Evolutionary conservation across 1,140 invertebrate species (phyloP).

Genomic region (Dolichoris vasculosae): DNA sequence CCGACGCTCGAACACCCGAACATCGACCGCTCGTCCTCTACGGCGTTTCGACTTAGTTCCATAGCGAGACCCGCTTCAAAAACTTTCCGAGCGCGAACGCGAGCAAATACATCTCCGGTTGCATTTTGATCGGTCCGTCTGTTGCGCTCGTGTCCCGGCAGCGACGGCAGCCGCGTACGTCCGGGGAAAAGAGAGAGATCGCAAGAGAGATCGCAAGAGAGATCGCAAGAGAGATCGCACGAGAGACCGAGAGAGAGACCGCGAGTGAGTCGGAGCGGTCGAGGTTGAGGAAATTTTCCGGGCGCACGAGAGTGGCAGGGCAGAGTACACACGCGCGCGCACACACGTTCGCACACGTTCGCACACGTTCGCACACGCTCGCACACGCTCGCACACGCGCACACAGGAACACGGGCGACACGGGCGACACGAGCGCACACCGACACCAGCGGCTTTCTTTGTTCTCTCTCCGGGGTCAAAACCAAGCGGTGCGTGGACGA

Average conservation of each 20-base stretch:
- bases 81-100: too few relatives aligned
- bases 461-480: slow-evolving; percentile 6
- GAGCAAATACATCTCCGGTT: too few relatives aligned
- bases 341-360: not conserved
- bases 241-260: slow-evolving; percentile 10
- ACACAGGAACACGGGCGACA: too few relatives aligned
- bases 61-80: not conserved
- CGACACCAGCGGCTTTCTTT: slow-evolving; percentile 23
- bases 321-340: not conserved
- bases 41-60: slow-evolving; percentile 23
- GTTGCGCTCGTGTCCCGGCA: not conserved
- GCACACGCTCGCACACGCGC: not conserved
- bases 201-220: too few relatives aligned
- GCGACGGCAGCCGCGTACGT: not conserved
- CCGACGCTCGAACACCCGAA: not conserved
- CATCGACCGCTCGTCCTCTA: not conserved
- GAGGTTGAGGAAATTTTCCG: slow-evolving; percentile 6
- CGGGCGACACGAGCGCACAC: not conserved
- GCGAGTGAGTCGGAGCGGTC: not conserved
- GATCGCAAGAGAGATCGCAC: too few relatives aligned
- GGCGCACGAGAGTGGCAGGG: slow-evolving; percentile 1
- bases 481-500: not conserved
- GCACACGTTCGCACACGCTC: not conserved
- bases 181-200: slow-evolving; percentile 3
- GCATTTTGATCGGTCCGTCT: too few relatives aligned